These are phyloP conservation scores for Benitochromis conjunctus DNA, from an alignment of 2,113 vertebrate genomes.

Conservation along the genomic window DNA sequence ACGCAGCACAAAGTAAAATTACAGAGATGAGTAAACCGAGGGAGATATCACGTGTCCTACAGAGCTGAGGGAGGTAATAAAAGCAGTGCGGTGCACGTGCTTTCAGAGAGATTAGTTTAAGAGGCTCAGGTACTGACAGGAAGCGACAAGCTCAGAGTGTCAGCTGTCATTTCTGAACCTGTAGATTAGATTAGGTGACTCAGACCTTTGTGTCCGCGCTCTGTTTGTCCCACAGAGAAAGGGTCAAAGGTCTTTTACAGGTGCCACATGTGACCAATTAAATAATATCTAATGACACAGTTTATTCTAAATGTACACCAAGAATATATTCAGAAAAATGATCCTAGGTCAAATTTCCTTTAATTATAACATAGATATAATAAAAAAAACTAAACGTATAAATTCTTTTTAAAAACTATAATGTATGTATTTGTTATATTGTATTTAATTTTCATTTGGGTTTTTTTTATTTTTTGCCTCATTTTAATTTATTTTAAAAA, in stretches of 20 bases:
- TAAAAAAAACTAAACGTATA: no score
- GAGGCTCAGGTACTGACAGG: background rate
- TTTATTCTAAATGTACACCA: background rate
- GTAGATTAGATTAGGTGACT: background rate
- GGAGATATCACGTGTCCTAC: fast-evolving
- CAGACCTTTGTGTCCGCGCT: background rate
- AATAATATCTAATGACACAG: background rate
- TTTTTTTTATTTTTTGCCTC: background rate
- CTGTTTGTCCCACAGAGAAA: background rate
- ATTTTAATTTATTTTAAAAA: background rate
- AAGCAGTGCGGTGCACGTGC: background rate
- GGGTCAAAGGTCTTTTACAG: background rate
- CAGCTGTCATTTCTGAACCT: background rate
- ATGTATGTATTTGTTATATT: fast-evolving
- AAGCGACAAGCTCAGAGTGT: background rate
- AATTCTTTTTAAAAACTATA: background rate
- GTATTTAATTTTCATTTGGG: background rate
- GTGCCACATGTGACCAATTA: background rate
- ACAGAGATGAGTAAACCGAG: constrained; percentile 7
- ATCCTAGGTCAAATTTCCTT: background rate
- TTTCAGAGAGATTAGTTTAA: background rate
- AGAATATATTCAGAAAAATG: background rate
- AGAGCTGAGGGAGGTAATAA: background rate
- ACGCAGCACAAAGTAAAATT: background rate
- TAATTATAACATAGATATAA: background rate